phyloP scores from a whole-genome alignment of 2,888 invertebrate genomes.

The Eupithecia exiguata region DNA sequence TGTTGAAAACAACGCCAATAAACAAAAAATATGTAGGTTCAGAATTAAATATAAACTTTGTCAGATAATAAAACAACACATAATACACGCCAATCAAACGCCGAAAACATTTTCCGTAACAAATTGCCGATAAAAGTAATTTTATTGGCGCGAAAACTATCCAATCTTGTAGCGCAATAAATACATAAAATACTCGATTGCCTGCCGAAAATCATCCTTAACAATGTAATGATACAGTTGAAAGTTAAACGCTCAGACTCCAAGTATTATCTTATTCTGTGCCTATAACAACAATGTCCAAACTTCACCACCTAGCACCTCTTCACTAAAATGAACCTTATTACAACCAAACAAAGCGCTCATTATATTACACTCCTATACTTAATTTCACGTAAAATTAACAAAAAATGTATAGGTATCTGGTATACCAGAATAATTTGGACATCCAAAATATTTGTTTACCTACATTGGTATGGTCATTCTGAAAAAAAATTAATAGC shows the following conservation, averaged over 20 bases:
- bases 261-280: not conserved
- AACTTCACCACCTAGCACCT: slow-evolving; percentile 11
- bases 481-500: too few relatives aligned
- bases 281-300: slow-evolving; percentile 20
- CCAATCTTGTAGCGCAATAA: slow-evolving; percentile 45
- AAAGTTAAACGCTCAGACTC: not conserved
- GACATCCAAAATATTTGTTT: too few relatives aligned
- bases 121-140: slow-evolving; percentile 50
- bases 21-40: not conserved
- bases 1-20: not conserved
- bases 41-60: slow-evolving; percentile 21
- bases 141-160: slow-evolving; percentile 52
- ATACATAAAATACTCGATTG: slow-evolving; percentile 47
- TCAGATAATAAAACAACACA: slow-evolving; percentile 24
- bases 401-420: too few relatives aligned
- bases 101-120: slow-evolving; percentile 35
- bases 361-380: too few relatives aligned
- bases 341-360: not conserved
- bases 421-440: too few relatives aligned
- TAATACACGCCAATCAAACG: slow-evolving; percentile 31
- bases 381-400: not conserved
- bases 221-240: slow-evolving; percentile 2
- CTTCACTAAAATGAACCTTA: slow-evolving; percentile 11
- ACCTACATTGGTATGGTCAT: too few relatives aligned
- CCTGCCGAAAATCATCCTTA: slow-evolving; percentile 32